Evolutionary conservation across 2,888 invertebrate species (phyloP).

Genomic region (Agrenia bidenticulata): DNA sequence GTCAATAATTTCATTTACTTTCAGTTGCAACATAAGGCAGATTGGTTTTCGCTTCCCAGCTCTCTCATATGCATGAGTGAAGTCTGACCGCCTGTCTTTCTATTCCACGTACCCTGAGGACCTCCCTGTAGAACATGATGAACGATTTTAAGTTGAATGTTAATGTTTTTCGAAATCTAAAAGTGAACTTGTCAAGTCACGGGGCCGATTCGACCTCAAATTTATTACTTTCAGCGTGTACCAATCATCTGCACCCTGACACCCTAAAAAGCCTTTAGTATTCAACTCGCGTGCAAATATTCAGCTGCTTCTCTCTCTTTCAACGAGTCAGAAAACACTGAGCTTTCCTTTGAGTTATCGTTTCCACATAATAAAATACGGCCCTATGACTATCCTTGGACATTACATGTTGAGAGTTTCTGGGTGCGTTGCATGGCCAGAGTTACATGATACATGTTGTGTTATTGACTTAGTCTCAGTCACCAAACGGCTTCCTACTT

Average conservation of each 20-base stretch:
- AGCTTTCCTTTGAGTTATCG: conserved; percentile 2
- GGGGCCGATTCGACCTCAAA: conserved; percentile 5
- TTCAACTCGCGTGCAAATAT: conserved; percentile 5
- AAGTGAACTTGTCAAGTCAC: neutral
- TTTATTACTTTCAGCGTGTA: neutral
- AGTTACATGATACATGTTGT: too few species aligned
- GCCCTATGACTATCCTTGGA: too few species aligned
- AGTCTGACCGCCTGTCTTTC: conserved; percentile 18
- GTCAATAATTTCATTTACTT: neutral
- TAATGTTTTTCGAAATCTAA: conserved; percentile 6
- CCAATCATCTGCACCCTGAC: conserved; percentile 9
- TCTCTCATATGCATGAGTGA: conserved; percentile 7
- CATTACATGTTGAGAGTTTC: too few species aligned
- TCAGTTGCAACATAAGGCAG: neutral
- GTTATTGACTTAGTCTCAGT: too few species aligned
- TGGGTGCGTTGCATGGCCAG: too few species aligned
- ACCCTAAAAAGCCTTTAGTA: conserved; percentile 7
- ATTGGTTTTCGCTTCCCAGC: conserved; percentile 8
- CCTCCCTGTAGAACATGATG: conserved; percentile 3
- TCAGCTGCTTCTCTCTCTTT: conserved; percentile 9
- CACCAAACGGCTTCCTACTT: neutral
- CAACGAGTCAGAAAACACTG: conserved; percentile 4
- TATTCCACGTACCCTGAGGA: conserved; percentile 1
- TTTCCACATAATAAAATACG: neutral
- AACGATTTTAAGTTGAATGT: neutral